Evolutionary conservation across 2,888 invertebrate species (phyloP).

Genomic region (Uropetala carovei): DNA sequence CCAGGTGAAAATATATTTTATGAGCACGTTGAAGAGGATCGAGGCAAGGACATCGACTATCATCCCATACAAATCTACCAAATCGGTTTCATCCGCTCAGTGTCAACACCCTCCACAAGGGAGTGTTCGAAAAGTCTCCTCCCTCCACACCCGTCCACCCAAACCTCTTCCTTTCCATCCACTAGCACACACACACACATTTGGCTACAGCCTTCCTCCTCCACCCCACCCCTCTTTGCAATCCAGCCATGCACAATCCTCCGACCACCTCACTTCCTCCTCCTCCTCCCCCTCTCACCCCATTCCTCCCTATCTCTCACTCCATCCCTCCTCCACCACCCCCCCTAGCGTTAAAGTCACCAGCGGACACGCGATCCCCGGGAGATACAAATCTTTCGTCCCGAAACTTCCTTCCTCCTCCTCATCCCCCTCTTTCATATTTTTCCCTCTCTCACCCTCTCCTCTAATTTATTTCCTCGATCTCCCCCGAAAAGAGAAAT

Average conservation of each 20-base stretch:
- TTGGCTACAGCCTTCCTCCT: background rate
- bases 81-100: slow-evolving; percentile 57
- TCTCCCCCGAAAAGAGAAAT: slow-evolving; percentile 7
- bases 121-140: background rate
- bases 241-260: background rate
- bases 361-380: slow-evolving; percentile 34
- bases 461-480: background rate
- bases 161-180: background rate
- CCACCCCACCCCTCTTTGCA: background rate
- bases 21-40: background rate
- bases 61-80: slow-evolving; percentile 26
- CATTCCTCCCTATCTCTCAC: too few species aligned
- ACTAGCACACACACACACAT: background rate
- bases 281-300: too few species aligned
- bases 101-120: slow-evolving; percentile 31
- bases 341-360: slow-evolving; percentile 49
- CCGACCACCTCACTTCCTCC: too few species aligned
- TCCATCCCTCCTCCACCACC: background rate
- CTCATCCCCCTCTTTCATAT: too few species aligned
- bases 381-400: slow-evolving; percentile 27
- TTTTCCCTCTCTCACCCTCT: background rate
- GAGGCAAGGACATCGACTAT: slow-evolving; percentile 33
- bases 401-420: slow-evolving; percentile 54
- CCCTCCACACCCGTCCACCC: background rate
- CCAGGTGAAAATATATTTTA: background rate